phyloP scores from a whole-genome alignment of 2,888 invertebrate genomes.

The Selenia dentaria region DNA sequence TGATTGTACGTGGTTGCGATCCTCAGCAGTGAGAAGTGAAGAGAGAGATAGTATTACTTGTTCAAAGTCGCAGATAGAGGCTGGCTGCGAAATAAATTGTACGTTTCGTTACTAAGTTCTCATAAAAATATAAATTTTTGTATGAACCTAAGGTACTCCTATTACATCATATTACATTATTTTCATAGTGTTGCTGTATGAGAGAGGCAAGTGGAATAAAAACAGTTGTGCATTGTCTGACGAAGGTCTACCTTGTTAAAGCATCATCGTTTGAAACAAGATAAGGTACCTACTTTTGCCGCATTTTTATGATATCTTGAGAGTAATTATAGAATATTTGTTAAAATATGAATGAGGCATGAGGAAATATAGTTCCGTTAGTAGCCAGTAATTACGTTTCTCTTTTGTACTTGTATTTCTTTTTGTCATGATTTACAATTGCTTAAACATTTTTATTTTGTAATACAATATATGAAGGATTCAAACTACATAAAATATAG shows the following conservation, averaged over 20 bases:
- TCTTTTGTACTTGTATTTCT: not conserved
- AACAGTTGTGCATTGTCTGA: constrained; percentile 27
- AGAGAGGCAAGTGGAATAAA: constrained; percentile 19
- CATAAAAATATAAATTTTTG: no score
- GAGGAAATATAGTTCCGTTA: constrained; percentile 7
- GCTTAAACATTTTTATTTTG: no score
- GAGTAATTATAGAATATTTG: constrained; percentile 15
- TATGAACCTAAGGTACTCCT: constrained; percentile 9
- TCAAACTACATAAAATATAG: no score
- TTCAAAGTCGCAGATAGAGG: no score
- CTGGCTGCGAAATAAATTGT: no score
- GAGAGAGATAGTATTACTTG: no score
- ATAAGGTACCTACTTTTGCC: constrained; percentile 16
- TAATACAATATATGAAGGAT: no score
- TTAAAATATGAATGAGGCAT: constrained; percentile 7
- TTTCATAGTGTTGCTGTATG: constrained; percentile 11
- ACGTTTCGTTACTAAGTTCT: not conserved
- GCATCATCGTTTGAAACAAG: constrained; percentile 9
- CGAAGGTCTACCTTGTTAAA: constrained; percentile 26
- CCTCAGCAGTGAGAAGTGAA: no score
- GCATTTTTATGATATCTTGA: constrained; percentile 6
- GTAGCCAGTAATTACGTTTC: constrained; percentile 6
- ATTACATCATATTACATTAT: not conserved
- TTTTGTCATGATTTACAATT: no score
- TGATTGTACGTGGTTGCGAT: no score